Evolutionary conservation across 2,888 invertebrate species (phyloP), one percentile per base, ranked within the genome.

Genomic region (Acleris sparsana): DNA sequence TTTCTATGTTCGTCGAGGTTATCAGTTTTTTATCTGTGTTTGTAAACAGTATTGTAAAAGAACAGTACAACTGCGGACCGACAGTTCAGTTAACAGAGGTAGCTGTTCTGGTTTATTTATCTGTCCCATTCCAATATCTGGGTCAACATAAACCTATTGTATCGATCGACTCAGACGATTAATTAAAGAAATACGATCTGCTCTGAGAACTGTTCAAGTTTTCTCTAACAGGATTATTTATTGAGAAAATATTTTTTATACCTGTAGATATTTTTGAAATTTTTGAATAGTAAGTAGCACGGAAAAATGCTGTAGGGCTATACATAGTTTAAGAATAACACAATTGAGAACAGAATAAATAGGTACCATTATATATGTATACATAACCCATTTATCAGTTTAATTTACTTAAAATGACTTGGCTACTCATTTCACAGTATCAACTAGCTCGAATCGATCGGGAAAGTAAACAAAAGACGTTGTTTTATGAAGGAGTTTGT

Each of bases 21-120:
- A 71, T 71, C 71, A 62, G 18, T 65, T 48, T 53, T 61, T 61
- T 68, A 55, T 58, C 68, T 64, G 65, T 63, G 64, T 69, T 71
- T 70, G 70, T 71, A 67, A 68, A 69, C 67, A 69, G 17, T 57
- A 43, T 57, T 57, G 25, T 68, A 69, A 64, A 69, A 52, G 62
- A 60, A 48, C 63, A 52, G 25, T n/a, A 49, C 7, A 53, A 48
- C 62, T 57, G 43, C 43, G 60, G 59, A 65, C 53, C 25, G 70
- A 63, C 64, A 62, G 67, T 68, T 49, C 48, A 46, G 53, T 46
- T 49, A 18, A 53, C 58, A 55, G 60, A 63, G 63, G 60, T 67
- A 58, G 22, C 33, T 57, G 25, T 62, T 69, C 55, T 57, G 62
- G 44, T 65, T 66, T 66, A 61, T 61, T 66, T 62, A 66, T 66